Base-by-base conservation (phyloP, 2,797 vertebrate species). In the Meriones psammophilus region DNA sequence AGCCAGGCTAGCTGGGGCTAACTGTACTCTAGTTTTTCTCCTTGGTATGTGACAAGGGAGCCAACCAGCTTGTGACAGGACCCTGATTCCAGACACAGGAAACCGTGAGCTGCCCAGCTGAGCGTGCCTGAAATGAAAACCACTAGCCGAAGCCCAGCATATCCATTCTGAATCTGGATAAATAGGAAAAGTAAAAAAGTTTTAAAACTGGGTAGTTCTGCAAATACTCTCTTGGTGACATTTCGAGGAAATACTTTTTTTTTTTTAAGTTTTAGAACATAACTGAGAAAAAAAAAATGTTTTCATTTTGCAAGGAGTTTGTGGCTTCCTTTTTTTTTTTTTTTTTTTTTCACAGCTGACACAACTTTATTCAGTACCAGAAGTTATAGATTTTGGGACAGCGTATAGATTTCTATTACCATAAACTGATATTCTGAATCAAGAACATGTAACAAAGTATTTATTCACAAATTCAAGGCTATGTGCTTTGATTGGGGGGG, bases 341-440 rank as follows among this genome's bases (percentile, higher is more conserved):
- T 50, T 50, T 50, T 50, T 39, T 39, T 39, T 39, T 39, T 9
- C 50, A 50, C 18, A 85, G 15, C 6, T 95, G 96, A 54, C 24
- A 6, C 3, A 20, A 81, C 96, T 97, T 96, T 74, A 97, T 95
- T 97, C 78, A 73, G 1, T 88, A 94, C 66, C 95, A 76, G 66
- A 97, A 96, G 95, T 83, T 84, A 96, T 5, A 93, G 46, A 93
- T 64, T 90, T 62, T 87, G 33, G 83, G 33, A 14, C 30, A 89
- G 79, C 4, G 95, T 74, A 92, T 74, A 96, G 91, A 93, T 85
- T 81, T 94, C 50, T 88, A 89, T n/a, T 79, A 66, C 28, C 86
- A 86, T 66, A 92, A 91, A 74, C 5, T 83, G 50, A 60, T 81
- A 94, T 0, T 87, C 77, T 89, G 90, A 95, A 79, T 39, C 12